These are phyloP conservation scores for Oreochromis grahami DNA, from an alignment of 2,797 vertebrate genomes.

Conservation along the genomic window DNA sequence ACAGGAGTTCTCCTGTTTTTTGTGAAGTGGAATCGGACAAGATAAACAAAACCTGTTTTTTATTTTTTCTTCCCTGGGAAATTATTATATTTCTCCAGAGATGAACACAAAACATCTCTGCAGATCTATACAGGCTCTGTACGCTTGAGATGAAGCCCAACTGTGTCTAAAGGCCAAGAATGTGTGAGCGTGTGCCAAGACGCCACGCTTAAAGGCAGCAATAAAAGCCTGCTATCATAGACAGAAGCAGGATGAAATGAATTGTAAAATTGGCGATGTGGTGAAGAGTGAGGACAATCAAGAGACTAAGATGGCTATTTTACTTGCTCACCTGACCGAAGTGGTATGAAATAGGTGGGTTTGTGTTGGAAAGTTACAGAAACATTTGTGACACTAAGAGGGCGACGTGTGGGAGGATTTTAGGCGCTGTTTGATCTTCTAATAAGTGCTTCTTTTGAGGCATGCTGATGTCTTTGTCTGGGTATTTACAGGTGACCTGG, in stretches of 20 bases:
- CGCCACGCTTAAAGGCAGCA: background rate
- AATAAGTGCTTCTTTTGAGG: background rate
- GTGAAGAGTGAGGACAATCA: background rate
- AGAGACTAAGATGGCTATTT: background rate
- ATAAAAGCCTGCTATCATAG: background rate
- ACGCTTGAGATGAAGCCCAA: background rate
- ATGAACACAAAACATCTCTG: background rate
- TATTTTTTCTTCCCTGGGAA: background rate
- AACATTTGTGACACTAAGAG: background rate
- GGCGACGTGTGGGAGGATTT: background rate
- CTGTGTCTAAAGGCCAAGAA: background rate
- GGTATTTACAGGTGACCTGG: background rate
- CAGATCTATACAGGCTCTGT: background rate
- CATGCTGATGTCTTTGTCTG: background rate
- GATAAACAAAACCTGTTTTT: background rate
- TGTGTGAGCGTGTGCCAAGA: background rate
- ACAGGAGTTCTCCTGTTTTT: slow-evolving; percentile 13
- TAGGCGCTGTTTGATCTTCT: background rate
- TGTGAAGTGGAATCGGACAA: background rate
- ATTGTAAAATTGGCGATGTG: background rate
- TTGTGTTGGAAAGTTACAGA: background rate
- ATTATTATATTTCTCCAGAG: background rate
- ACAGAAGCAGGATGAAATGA: background rate
- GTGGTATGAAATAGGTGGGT: background rate
- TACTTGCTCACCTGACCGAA: background rate